Conservation (phyloP, 2,888 invertebrate genomes). For the Agriopis marginaria region DNA sequence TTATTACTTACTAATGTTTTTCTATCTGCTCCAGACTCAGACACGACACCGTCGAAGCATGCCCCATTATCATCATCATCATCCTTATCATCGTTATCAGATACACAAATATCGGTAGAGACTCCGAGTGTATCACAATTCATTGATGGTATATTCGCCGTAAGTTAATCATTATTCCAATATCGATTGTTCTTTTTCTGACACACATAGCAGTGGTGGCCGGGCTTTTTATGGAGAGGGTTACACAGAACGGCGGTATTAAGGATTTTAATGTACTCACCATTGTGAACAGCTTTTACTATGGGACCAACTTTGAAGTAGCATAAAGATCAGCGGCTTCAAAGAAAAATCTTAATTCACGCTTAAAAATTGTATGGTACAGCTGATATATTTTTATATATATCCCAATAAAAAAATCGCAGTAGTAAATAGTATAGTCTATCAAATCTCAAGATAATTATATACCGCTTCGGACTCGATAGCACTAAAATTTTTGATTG, state of each 20-base stretch:
- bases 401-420: background rate
- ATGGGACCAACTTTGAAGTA: too few relatives aligned
- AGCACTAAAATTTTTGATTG: background rate
- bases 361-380: too few relatives aligned
- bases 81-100: constrained; percentile 69
- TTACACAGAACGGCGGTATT: background rate
- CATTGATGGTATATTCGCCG: constrained; percentile 78
- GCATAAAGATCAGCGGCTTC: too few relatives aligned
- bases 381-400: too few relatives aligned
- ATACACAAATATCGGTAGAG: constrained; percentile 72
- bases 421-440: background rate
- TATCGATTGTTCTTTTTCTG: background rate
- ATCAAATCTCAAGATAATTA: background rate
- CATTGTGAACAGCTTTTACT: too few relatives aligned
- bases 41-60: constrained; percentile 68
- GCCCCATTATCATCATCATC: constrained; percentile 56
- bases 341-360: too few relatives aligned
- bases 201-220: background rate
- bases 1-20: constrained; percentile 6
- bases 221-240: background rate
- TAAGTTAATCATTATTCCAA: constrained; percentile 70
- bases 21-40: constrained; percentile 61
- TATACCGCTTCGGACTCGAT: too few relatives aligned
- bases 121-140: constrained; percentile 77
- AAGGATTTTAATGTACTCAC: too few relatives aligned